Evolutionary conservation across 2,113 vertebrate genomes (phyloP), one percentile per base, ranked within the genome.

Genomic region (Psophia crepitans): DNA sequence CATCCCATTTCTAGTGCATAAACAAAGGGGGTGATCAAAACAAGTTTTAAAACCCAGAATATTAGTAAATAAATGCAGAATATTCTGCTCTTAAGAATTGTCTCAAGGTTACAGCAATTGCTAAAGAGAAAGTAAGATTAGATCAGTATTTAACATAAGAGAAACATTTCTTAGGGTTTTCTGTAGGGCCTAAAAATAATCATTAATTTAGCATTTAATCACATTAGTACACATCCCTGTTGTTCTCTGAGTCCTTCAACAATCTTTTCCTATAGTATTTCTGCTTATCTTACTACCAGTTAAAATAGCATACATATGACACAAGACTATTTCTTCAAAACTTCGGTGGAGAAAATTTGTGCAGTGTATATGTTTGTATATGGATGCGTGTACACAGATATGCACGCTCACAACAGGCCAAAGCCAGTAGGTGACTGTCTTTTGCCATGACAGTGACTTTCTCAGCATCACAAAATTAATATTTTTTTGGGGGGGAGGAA

Each of bases 121-220:
- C 37, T 77, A 43, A 74, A 76, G 61, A 96, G 30, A 27, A 96
- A 93, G 32, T 76, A 96, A 89, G 32, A 91, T 86, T 76, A 63
- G 15, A 90, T 90, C 82, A 96, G 54, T 61, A 87, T 43, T 78
- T 66, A 91, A 37, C n/a, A 49, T 81, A 64, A 74, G 11, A 7
- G 15, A 35, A 63, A 64, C 33, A 6, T 74, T 49, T 69, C 48
- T 70, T 70, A 64, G 14, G 5, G 61, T 87, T 94, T 94, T 93
- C 48, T 88, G 53, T 81, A 75, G 48, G 35, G 46, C 32, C 35
- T 68, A 74, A 86, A 85, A 82, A 77, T 53, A 82, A 96, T 7
- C 11, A 81, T 13, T 65, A 71, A 81, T 78, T 68, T 83, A 92
- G 21, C 77, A 83, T 48, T 91, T 69, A 80, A 33, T 53, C 22